Evolutionary conservation across 2,888 invertebrate genomes (phyloP), one percentile per base, ranked within the genome.

Genomic region (Xanthorhoe designata): DNA sequence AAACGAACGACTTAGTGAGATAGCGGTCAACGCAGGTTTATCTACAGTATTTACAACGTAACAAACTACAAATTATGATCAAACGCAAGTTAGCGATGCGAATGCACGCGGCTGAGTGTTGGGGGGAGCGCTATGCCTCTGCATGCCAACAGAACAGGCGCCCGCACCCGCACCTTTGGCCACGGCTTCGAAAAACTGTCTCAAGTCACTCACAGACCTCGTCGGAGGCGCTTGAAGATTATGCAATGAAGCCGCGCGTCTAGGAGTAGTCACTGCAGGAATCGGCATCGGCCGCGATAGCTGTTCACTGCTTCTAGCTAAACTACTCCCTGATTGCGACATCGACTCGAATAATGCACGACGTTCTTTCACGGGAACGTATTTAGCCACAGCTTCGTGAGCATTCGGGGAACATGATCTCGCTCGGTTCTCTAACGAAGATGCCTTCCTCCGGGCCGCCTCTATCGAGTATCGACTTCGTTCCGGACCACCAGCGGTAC

Each of bases 321-420:
- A 94, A 69, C 95, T 91, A 9, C 95, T 91, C 0, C 95, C 95
- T 68, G 94, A 91, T 70, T 95, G 91, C 54, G 96, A 96, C 63
- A 96, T 81, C 1, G 96, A 96, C 79, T 96, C 96, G 79, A 96
- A 96, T 18, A 96, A 86, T 13, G 96, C 95, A 29, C 96, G 91
- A 75, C 96, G 95, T 76, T 96, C 96, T 73, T 94, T 94, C 49
- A 96, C 96, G 0, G 96, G 96, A 38, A 96, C 95, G 79, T 96
- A 96, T 74, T 94, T 94, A 67, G 96, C 95, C 17, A 89, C 79
- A 47, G 83, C 91, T 71, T 91, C 92, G 75, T 91, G 91, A 35
- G 89, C 83, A 71, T 89, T 91, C n/a, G 94, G 92, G 24, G 92
- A 92, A 74, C 92, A 92, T 13, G 94, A 93, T 68, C 93, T 85